Conservation (phyloP, 2,797 vertebrate genomes). For the Falco biarmicus region DNA sequence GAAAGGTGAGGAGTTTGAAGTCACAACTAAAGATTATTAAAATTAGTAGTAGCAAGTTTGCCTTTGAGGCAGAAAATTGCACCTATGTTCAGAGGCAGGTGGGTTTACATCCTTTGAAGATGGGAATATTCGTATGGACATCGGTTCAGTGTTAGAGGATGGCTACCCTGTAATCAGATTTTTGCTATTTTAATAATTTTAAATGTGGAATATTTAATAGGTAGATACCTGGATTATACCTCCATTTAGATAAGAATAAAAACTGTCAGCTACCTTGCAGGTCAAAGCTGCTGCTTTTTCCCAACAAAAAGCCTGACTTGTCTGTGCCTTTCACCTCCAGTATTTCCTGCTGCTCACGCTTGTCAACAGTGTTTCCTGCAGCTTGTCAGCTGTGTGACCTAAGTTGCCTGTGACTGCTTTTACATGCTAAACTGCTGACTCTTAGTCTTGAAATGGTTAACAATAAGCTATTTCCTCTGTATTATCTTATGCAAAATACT, state of each 20-base stretch:
- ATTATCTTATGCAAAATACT: not conserved
- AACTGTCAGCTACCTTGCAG: not conserved
- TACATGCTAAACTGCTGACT: not conserved
- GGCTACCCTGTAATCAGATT: not conserved
- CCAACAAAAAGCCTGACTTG: accelerated
- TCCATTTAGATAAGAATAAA: not conserved
- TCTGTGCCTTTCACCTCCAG: not conserved
- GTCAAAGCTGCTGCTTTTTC: not conserved
- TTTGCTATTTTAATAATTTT: not conserved
- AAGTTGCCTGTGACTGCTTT: not conserved
- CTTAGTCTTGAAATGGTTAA: not conserved
- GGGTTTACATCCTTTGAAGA: not conserved
- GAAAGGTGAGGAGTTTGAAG: not conserved
- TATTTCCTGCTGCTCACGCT: not conserved
- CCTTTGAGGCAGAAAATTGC: not conserved
- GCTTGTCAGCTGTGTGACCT: accelerated
- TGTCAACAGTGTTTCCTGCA: not conserved
- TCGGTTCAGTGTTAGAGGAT: accelerated
- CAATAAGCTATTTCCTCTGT: accelerated
- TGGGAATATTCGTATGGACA: not conserved
- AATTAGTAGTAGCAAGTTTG: not conserved
- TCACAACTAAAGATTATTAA: not conserved
- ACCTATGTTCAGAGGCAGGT: not conserved
- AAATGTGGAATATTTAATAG: not conserved
- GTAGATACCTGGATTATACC: not conserved